Conservation (phyloP, 2,797 vertebrate species). For the Ptychadena robeensis region DNA sequence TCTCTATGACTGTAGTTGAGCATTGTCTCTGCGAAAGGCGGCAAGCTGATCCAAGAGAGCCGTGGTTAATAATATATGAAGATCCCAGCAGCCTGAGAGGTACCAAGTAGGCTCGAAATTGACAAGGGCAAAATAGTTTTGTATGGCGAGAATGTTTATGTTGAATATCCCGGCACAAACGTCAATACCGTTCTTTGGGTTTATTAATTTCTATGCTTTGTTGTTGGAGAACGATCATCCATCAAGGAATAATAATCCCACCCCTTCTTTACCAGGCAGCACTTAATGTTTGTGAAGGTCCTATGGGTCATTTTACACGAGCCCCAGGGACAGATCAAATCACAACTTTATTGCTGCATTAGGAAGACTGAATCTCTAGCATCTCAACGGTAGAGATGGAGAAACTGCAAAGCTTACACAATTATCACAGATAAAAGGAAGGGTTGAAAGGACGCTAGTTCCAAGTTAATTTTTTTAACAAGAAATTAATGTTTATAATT, state of each 20-base stretch:
- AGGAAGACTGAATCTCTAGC: conserved; percentile 45
- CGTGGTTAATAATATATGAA: conserved; percentile 59
- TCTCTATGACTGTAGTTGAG: conserved; percentile 24
- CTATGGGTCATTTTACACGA: conserved; percentile 57
- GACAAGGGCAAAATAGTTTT: conserved; percentile 16
- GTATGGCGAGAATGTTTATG: conserved; percentile 17
- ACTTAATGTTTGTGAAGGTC: conserved; percentile 56
- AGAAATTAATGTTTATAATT: too few relatives aligned
- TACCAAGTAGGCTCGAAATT: neutral
- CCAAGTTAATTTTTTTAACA: too few relatives aligned
- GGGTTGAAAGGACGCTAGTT: neutral
- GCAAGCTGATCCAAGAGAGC: conserved; percentile 50
- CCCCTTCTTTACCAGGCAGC: conserved; percentile 48
- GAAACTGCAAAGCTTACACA: neutral
- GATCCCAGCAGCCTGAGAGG: conserved; percentile 43
- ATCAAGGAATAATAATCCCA: conserved; percentile 39
- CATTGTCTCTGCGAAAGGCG: conserved; percentile 30
- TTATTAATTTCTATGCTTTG: neutral
- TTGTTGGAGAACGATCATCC: neutral
- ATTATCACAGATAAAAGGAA: conserved; percentile 24
- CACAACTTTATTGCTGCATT: conserved; percentile 53
- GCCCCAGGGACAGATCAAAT: conserved; percentile 59
- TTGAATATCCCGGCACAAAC: conserved; percentile 6
- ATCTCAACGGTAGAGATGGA: conserved; percentile 31
- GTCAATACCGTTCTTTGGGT: neutral